These are phyloP conservation scores for Sterrhoptilus dennistouni DNA, from an alignment of 2,113 vertebrate genomes.

Conservation along the genomic window DNA sequence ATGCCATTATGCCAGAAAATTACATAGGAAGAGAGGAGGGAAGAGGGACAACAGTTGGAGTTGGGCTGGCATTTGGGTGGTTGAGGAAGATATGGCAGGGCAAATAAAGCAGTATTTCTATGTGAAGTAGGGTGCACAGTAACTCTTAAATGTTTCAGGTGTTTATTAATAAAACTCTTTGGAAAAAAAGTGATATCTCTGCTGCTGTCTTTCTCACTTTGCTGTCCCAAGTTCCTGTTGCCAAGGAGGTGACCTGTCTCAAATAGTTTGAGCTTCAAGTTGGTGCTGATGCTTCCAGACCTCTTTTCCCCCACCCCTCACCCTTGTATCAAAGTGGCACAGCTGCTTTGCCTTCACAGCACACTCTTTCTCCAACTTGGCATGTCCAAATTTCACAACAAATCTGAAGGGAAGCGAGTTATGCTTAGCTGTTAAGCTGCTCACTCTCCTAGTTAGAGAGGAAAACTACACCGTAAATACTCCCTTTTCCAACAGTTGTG, in stretches of 20 bases:
- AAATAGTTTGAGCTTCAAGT: neutral
- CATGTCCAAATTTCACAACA: neutral
- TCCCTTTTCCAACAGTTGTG: neutral
- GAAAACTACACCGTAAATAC: neutral
- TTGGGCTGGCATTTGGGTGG: neutral
- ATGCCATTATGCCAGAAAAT: neutral
- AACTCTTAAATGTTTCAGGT: slow-evolving; percentile 43
- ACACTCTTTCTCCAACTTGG: neutral
- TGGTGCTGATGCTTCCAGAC: neutral
- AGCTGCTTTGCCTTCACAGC: neutral
- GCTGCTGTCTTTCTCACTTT: neutral
- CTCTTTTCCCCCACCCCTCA: rapidly evolving
- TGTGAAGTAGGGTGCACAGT: neutral
- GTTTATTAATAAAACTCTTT: slow-evolving; percentile 70
- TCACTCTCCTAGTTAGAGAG: neutral
- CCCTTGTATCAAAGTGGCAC: neutral
- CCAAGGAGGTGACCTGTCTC: neutral
- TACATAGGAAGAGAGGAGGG: neutral
- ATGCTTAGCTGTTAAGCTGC: neutral
- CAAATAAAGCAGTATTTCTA: neutral
- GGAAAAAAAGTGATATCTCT: neutral
- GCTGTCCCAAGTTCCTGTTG: neutral
- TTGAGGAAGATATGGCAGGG: neutral
- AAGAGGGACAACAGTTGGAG: neutral
- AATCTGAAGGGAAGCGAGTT: neutral